phyloP scores from a whole-genome alignment of 2,797 vertebrate genomes.

The Neostethus bicornis region DNA sequence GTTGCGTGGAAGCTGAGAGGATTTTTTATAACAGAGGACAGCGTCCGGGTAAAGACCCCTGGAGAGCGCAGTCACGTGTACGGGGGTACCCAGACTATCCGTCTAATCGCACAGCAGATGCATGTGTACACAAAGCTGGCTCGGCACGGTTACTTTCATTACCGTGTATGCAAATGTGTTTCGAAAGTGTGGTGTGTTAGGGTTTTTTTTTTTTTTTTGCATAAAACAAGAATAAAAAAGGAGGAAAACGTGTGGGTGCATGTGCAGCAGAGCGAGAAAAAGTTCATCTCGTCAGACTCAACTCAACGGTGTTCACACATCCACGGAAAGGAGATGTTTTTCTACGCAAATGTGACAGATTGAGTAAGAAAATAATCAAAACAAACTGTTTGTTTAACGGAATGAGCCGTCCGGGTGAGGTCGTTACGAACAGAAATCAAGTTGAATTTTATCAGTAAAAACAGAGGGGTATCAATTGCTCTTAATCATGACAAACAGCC shows the following conservation, averaged over 20 bases:
- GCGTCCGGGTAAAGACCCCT: slow-evolving; percentile 49
- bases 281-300: background rate
- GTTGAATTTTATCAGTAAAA: slow-evolving; percentile 1
- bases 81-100: slow-evolving; percentile 19
- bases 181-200: background rate
- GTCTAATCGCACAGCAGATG: slow-evolving; percentile 18
- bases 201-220: too few relatives aligned
- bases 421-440: background rate
- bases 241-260: background rate
- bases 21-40: slow-evolving; percentile 42
- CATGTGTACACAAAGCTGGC: slow-evolving; percentile 23
- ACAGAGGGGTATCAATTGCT: background rate
- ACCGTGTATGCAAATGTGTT: slow-evolving; percentile 19
- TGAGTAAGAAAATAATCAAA: slow-evolving; percentile 5
- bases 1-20: slow-evolving; percentile 37
- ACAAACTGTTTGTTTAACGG: slow-evolving; percentile 19
- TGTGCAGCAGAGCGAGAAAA: background rate
- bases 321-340: slow-evolving; percentile 1
- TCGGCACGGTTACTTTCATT: slow-evolving; percentile 9
- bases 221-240: background rate
- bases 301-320: background rate
- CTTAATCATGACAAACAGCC: background rate
- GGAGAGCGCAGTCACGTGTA: slow-evolving; percentile 46
- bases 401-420: too few relatives aligned
- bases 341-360: background rate